Base-by-base conservation (phyloP, 2,888 invertebrate genomes). In the Hirtodrosophila alboralis region DNA sequence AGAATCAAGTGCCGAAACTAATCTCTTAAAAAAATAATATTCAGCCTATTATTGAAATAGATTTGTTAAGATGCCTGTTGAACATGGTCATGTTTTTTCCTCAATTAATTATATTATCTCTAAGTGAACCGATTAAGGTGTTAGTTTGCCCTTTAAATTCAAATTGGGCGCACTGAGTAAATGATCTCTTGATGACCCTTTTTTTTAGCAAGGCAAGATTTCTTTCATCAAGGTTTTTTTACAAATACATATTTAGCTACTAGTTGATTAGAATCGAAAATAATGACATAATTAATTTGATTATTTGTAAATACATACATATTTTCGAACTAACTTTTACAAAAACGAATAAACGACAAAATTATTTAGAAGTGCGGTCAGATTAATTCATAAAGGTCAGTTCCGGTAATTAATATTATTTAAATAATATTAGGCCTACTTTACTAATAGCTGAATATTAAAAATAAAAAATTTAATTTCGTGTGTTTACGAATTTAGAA, bases 121-220 rank as follows among this genome's bases (percentile, higher is more conserved):
- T 9, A 27, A 60, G 66, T 52, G 51, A 38, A 54, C 28, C 68
- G 59, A 71, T 54, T 65, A 38, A 71, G 65, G 71, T 70, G 49
- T 40, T 52, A 41, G 45, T 33, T 41, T 64, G 44, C 30, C 36
- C 58, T 33, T n/a, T 34, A 33, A 45, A 34, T 30, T 26, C 10
- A 18, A 36, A 36, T 34, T 38, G 16, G 16, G 41, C 33, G n/a
- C 44, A 45, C 14, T 41, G 12, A 52, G 31, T 12, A 34, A 30
- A 10, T 48, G 38, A 66, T 34, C 49, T 31, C 27, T 6, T 0
- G 10, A 8, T 40, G 44, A 58, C 13, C 40, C 34, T 38, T n/a
- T n/a, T 13, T 13, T 30, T 38, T 31, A 14, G 12, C 9, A 1
- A 33, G 40, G 40, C 8, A 6, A 21, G 7, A 7, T 21, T 23